Evolutionary conservation across 2,888 invertebrate species (phyloP), one percentile per base, ranked within the genome.

Genomic region (Apotomis turbidana): DNA sequence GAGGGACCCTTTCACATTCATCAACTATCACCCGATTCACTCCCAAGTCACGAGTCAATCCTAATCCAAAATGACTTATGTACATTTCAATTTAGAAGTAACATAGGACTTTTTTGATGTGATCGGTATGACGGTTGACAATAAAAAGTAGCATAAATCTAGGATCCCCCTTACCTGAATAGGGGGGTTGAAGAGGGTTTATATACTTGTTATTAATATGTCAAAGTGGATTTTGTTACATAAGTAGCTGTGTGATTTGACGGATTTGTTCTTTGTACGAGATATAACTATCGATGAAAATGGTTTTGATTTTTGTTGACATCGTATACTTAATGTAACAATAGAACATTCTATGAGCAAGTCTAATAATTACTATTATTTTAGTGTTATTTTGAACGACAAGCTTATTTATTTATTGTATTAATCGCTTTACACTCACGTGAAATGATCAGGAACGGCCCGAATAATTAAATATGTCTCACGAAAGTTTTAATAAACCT

Each of bases 131-230:
- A 27, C 62, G 60, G 73, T 52, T 62, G 71, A 73, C 74, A 74
- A 71, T 73, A 76, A 76, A 74, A 76, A 71, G 74, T 70, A 49
- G 46, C 71, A 71, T 74, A 61, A 63, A 68, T 70, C 71, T 67
- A 58, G 51, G 15, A 54, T n/a, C 49, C 60, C 59, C 41, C 63
- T 49, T 59, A 55, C 68, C 67, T 60, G 51, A 15, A 10, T 38
- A 63, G 58, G 9, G 67, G 58, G 36, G 51, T 52, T 68, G 59
- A 61, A 59, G 66, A 60, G 59, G 66, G 64, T 41, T 54, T 59
- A 59, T 64, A 13, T 49, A 15, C 15, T 51, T 57, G 55, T 27
- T 15, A 46, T 49, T 6, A 15, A 38, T 55, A 51, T 63, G 57
- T 63, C 61, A 55, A 69, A 66, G 49, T 51, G 38, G 57, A 57